Evolutionary conservation across 1,140 invertebrate species (phyloP).

Genomic region (Dufourea novaeangliae): DNA sequence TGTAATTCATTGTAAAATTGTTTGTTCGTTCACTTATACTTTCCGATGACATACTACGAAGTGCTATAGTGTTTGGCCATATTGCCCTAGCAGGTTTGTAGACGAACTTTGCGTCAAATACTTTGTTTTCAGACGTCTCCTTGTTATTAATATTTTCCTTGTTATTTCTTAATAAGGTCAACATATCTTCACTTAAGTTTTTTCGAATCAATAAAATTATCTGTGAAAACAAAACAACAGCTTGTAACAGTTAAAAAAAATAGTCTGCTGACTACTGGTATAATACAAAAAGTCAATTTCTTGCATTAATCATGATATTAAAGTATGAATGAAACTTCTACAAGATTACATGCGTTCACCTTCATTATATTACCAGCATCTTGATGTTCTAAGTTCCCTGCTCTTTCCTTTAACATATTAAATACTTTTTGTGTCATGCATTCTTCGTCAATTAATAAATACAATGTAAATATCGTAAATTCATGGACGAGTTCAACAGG

Average conservation of each 20-base stretch:
- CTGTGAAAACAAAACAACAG: slow-evolving; percentile 52
- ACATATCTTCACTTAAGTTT: slow-evolving; percentile 64
- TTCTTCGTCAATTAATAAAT: slow-evolving; percentile 84
- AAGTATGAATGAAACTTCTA: not conserved
- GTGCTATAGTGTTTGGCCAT: slow-evolving; percentile 70
- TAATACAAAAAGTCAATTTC: too few relatives aligned
- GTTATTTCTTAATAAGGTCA: slow-evolving; percentile 54
- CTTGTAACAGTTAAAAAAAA: slow-evolving; percentile 19
- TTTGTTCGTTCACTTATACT: slow-evolving; percentile 54
- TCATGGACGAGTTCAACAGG: slow-evolving; percentile 84
- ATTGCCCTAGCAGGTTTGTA: slow-evolving; percentile 64
- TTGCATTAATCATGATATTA: too few relatives aligned
- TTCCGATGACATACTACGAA: slow-evolving; percentile 68
- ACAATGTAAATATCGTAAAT: slow-evolving; percentile 83
- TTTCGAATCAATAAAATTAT: slow-evolving; percentile 74
- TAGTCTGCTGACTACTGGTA: too few relatives aligned
- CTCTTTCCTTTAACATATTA: slow-evolving; percentile 82
- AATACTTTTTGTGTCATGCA: slow-evolving; percentile 83
- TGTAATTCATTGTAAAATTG: slow-evolving; percentile 71
- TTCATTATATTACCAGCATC: slow-evolving; percentile 82
- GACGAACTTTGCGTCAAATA: slow-evolving; percentile 70
- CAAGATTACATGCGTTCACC: slow-evolving; percentile 69
- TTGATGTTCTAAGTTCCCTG: slow-evolving; percentile 80
- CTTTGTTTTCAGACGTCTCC: slow-evolving; percentile 18
- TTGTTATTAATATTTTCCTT: slow-evolving; percentile 6